Evolutionary conservation across 2,113 vertebrate species (phyloP).

Genomic region (Myrmecobius fasciatus): DNA sequence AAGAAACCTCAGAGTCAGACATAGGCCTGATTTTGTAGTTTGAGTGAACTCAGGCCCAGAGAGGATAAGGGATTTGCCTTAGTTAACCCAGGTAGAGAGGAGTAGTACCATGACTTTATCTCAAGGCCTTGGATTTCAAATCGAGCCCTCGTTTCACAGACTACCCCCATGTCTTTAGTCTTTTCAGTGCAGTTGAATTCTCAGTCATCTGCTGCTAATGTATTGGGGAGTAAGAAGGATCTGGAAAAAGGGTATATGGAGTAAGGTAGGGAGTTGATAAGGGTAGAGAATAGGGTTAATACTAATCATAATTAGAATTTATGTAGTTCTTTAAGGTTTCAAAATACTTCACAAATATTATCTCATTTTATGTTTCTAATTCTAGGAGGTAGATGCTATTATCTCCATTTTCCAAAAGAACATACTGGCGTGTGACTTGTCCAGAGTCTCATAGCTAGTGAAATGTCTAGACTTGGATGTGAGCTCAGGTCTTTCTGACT

Average conservation of each 20-base stretch:
- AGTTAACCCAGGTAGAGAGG: background rate
- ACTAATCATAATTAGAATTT: background rate
- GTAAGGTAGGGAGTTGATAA: background rate
- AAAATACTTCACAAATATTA: background rate
- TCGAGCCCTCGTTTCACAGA: background rate
- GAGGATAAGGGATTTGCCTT: conserved; percentile 52
- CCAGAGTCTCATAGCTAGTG: background rate
- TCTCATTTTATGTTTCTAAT: background rate
- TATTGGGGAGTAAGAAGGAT: background rate
- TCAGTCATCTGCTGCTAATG: background rate
- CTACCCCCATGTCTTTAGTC: background rate
- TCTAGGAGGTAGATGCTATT: background rate
- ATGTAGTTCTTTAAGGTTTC: background rate
- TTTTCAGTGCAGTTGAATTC: background rate
- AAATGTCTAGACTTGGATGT: background rate
- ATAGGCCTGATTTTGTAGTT: background rate
- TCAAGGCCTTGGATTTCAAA: background rate
- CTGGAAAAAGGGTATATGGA: background rate
- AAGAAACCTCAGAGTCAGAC: background rate
- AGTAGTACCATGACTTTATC: background rate
- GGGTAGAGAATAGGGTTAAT: background rate
- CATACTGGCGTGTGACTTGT: background rate
- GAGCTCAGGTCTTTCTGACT: background rate
- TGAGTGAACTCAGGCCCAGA: background rate
- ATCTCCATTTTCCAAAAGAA: background rate